A percentile compares a stretch with the other conserved stretches of the same genome.
Conservation (phyloP, 35 echinoderm and acorn worm genomes). For the Ophiothrix spiculata region DNA sequence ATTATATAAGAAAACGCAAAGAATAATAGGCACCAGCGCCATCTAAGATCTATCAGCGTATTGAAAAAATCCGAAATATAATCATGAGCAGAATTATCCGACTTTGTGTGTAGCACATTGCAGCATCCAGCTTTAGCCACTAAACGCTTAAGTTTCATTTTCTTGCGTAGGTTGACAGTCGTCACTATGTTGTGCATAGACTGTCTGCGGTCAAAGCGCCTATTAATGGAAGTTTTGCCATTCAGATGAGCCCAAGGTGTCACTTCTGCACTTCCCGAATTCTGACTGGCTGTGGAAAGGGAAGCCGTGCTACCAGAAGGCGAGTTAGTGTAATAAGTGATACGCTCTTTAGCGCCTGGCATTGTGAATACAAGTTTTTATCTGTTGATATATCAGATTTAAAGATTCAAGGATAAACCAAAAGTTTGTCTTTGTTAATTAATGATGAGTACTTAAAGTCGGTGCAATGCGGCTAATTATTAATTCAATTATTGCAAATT, state of each 20-base stretch:
- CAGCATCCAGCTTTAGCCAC: constrained; percentile 84
- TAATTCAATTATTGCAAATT: too few relatives aligned
- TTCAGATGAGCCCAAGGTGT: neutral
- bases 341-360: neutral
- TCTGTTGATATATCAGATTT: too few relatives aligned
- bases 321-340: neutral
- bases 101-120: constrained; percentile 60
- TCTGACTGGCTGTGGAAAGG: neutral
- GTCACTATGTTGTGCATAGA: constrained; percentile 53
- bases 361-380: too few relatives aligned
- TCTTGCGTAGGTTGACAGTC: constrained; percentile 48
- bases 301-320: neutral
- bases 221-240: constrained; percentile 9
- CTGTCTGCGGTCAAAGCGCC: constrained; percentile 32
- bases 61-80: constrained; percentile 79
- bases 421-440: too few relatives aligned
- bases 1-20: constrained; percentile 69
- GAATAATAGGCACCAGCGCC: constrained; percentile 82
- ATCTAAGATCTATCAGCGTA: constrained; percentile 79
- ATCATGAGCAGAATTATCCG: neutral
- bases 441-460: too few relatives aligned
- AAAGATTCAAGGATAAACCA: too few relatives aligned
- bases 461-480: too few relatives aligned
- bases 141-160: constrained; percentile 73
- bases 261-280: neutral